These are phyloP conservation scores for Hydrotaea diabolus DNA, from an alignment of 2,888 invertebrate species.

Conservation along the genomic window DNA sequence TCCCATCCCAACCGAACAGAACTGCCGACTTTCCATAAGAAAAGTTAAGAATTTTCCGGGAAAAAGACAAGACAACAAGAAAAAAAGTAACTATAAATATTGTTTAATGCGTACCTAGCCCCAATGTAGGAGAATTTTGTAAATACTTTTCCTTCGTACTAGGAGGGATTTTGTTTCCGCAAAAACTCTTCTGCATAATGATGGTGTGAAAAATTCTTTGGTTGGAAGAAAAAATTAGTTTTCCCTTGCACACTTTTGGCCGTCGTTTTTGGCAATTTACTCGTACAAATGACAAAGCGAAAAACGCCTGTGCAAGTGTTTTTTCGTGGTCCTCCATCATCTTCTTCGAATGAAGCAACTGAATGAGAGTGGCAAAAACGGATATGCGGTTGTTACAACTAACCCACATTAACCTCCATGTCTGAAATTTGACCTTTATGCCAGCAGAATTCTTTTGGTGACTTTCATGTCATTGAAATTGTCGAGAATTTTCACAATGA, in stretches of 20 bases:
- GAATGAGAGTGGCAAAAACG: not conserved
- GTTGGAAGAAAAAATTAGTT: slow-evolving; percentile 38
- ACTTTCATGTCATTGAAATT: not conserved
- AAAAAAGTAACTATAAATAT: no score
- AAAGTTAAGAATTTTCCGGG: not conserved
- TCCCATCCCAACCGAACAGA: not conserved
- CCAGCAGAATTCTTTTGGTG: not conserved
- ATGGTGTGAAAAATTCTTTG: slow-evolving; percentile 36
- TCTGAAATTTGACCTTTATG: slow-evolving; percentile 18
- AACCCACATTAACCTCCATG: slow-evolving; percentile 41
- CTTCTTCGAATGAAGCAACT: not conserved
- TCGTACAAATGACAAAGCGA: slow-evolving; percentile 33
- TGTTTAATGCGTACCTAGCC: no score
- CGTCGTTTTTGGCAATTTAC: slow-evolving; percentile 12
- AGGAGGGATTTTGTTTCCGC: not conserved
- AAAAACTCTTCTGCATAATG: slow-evolving; percentile 34
- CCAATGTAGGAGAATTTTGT: not conserved
- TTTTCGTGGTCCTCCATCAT: not conserved
- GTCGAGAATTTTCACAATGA: not conserved
- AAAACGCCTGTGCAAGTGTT: not conserved
- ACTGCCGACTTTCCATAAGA: not conserved
- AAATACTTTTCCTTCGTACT: not conserved
- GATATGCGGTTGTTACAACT: slow-evolving; percentile 26
- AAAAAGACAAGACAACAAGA: not conserved
- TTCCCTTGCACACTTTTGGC: not conserved